phyloP scores from a whole-genome alignment of 2,113 vertebrate genomes.

The Candoia aspera region DNA sequence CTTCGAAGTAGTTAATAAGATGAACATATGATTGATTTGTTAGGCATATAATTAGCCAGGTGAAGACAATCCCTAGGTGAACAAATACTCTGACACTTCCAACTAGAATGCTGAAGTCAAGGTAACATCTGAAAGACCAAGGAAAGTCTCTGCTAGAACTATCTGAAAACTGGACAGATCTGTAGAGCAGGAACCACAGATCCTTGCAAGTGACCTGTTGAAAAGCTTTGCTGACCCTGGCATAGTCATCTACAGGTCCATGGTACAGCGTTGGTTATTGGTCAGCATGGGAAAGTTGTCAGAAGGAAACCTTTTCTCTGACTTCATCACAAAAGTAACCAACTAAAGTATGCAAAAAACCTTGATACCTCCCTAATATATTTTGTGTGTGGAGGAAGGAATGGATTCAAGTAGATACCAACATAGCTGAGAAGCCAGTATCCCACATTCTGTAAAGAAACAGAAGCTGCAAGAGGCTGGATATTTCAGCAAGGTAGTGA shows the following conservation, averaged over 20 bases:
- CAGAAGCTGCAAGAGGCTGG: background rate
- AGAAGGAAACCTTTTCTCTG: background rate
- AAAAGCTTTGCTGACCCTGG: background rate
- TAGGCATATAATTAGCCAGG: background rate
- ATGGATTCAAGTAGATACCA: background rate
- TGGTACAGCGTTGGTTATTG: background rate
- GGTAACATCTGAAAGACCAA: background rate
- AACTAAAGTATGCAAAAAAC: background rate
- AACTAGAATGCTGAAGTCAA: background rate
- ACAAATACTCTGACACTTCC: background rate
- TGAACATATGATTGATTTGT: background rate
- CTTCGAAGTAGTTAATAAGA: background rate
- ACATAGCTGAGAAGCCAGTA: background rate
- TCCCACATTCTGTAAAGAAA: background rate
- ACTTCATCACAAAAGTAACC: background rate
- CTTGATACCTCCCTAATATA: background rate
- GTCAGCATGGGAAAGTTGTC: background rate
- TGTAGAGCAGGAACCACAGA: background rate
- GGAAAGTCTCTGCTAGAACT: background rate
- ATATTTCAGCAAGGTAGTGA: background rate
- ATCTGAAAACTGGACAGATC: background rate
- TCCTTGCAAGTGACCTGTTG: background rate
- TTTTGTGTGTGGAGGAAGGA: background rate
- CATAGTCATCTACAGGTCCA: background rate
- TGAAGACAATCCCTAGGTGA: background rate